These are phyloP conservation scores for Odontothrips loti DNA, from an alignment of 2,888 invertebrate genomes.

Conservation along the genomic window DNA sequence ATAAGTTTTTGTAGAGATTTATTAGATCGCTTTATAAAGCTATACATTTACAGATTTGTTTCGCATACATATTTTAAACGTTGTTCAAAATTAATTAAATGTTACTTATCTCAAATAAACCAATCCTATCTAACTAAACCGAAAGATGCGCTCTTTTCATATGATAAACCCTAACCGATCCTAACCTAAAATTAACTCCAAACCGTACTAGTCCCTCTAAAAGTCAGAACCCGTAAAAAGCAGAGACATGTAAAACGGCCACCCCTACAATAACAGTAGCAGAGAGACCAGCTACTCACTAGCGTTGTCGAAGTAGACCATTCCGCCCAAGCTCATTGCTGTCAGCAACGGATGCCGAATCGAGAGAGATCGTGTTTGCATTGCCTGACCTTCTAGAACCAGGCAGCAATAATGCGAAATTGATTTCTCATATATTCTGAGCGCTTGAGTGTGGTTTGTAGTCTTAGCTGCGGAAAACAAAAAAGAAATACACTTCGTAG, in stretches of 20 bases:
- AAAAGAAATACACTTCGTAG: too few relatives aligned
- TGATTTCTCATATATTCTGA: too few relatives aligned
- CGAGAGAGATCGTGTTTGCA: too few relatives aligned
- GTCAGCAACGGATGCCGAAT: too few relatives aligned
- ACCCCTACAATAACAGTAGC: neutral
- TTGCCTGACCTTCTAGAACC: too few relatives aligned
- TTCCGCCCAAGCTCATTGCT: too few relatives aligned
- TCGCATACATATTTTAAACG: constrained; percentile 17
- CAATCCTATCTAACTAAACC: neutral
- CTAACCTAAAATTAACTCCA: neutral
- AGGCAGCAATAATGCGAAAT: too few relatives aligned
- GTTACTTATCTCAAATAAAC: constrained; percentile 11
- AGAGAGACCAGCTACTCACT: too few relatives aligned
- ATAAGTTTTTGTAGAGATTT: neutral
- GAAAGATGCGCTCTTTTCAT: neutral
- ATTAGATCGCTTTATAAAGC: constrained; percentile 5
- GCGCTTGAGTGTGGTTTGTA: too few relatives aligned
- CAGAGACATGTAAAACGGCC: neutral
- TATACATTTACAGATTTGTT: constrained; percentile 8
- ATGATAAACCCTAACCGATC: neutral
- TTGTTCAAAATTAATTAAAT: constrained; percentile 25
- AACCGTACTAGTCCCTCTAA: neutral
- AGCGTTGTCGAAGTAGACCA: too few relatives aligned
- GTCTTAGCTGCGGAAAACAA: too few relatives aligned
- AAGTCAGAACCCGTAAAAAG: neutral